Evolutionary conservation across 92 coral and sea anemone genomes (phyloP), one percentile per base, ranked within the genome.

Genomic region (Bergia sp.): DNA sequence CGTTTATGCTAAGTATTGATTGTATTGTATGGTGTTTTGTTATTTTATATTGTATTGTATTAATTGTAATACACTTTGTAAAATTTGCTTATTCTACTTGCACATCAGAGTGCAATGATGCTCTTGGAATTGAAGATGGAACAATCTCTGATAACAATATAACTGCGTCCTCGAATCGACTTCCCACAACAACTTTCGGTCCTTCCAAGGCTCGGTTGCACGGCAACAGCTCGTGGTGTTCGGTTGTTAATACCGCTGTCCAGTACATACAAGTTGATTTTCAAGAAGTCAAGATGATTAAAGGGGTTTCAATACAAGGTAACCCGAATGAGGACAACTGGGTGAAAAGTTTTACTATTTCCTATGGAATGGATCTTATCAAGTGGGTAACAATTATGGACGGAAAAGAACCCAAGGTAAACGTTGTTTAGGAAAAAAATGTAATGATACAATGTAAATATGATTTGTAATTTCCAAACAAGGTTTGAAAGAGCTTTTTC

Each of bases 251-350:
- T 49, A 73, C 85, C 79, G 83, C 92, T 90, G 83, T 18, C 89
- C 92, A 90, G 90, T 80, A 90, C 65, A 73, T 90, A 15, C 86
- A 90, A 44, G 53, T 86, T 38, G 90, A 90, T 86, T 86, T 90
- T 20, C 86, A 80, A 74, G 69, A 66, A 88, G 92, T 90, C 44
- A 86, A 65, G 37, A 80, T 90, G 77, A 42, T 90, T 71, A 86
- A 80, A 55, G 82, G 78, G 6, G 78, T 90, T 73, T 84, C 86
- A 53, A 80, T 79, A 36, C 92, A 90, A 86, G 92, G 92, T 53
- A 90, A 90, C 73, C 86, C 92, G 16, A 69, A 57, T 16, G 86
- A n/a, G 2, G 83, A 79, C 37, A 82, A 90, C 77, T 90, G 87
- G 77, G 92, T 90, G 23, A 86, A 86, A 39, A 50, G 64, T 18